Base-by-base conservation (phyloP, 2,888 invertebrate genomes). In the Hydroisotoma schaefferi region DNA sequence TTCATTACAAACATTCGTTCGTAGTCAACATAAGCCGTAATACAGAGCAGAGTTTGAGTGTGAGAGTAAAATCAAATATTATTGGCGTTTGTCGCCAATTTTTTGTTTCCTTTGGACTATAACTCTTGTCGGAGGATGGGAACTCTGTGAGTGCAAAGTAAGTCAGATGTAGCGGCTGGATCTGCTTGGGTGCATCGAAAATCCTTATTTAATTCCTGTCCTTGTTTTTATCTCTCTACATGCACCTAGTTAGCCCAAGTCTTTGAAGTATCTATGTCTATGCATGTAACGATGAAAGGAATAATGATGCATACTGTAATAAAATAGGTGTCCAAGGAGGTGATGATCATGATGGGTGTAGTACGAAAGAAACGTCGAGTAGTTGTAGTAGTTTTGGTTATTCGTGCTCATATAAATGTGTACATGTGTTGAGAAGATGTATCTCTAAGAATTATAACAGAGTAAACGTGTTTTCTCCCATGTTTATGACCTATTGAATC, bases 401-500 rank as follows among this genome's bases (percentile, higher is more conserved):
- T 3, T 46, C 15, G 23, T 27, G 49, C 28, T 49, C 6, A 27
- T 20, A 27, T 27, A 52, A 37, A 37, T 44, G 56, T 26, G 46
- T 59, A 61, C 59, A 59, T 57, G 59, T 62, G 65, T 62, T 57
- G 58, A 62, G 38, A 53, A 59, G 59, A 59, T 61, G 56, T 65
- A 59, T 46, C 57, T 51, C 57, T 44, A 38, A 54, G 59, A 47
- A 59, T 59, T 63, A 54, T 59, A 56, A 46, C 57, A 60, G 62
- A 47, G 58, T 52, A 55, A 61, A 62, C 59, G 63, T 63, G 68
- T 67, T 63, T 65, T 60, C 58, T 52, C 47, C 60, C 66, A 61
- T 70, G 63, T 68, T 68, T 70, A 70, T 68, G 68, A 64, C 67
- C 68, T 64, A 70, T 68, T 68, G 67, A 68, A 65, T 68, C 65